Conservation (phyloP, 2,888 invertebrate genomes). For the Margaritifera margaritifera region DNA sequence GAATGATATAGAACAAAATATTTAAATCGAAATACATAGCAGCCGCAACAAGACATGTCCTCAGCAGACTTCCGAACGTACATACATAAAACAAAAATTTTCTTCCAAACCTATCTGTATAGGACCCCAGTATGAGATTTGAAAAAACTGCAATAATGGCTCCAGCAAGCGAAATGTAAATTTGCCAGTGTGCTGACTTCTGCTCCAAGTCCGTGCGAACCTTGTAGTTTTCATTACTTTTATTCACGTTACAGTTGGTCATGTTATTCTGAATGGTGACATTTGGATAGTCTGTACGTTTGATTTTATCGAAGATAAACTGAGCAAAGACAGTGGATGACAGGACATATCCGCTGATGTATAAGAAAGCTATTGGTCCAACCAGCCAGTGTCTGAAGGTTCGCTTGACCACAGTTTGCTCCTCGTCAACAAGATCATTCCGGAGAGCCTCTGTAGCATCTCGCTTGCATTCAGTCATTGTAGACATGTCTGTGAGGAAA, state of each 20-base stretch:
- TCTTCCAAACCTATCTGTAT: constrained; percentile 40
- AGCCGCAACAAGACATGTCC: constrained; percentile 8
- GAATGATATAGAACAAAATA: constrained; percentile 21
- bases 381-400: constrained; percentile 19
- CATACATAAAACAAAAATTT: constrained; percentile 37
- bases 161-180: constrained; percentile 22
- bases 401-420: too few relatives aligned
- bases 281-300: constrained; percentile 25
- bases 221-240: constrained; percentile 23
- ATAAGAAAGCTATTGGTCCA: constrained; percentile 30
- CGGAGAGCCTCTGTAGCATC: too few relatives aligned
- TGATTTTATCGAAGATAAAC: constrained; percentile 25
- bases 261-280: constrained; percentile 9
- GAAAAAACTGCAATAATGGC: constrained; percentile 34
- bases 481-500: too few relatives aligned
- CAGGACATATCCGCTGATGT: constrained; percentile 19
- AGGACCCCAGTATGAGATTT: constrained; percentile 33
- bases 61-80: constrained; percentile 23
- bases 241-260: constrained; percentile 19
- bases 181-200: constrained; percentile 21
- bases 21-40: constrained; percentile 32
- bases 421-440: too few relatives aligned
- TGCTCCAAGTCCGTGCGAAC: constrained; percentile 28
- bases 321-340: constrained; percentile 13
- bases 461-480: too few relatives aligned